Percentiles rank a stretch among this genome's conserved stretches.
Evolutionary conservation across 2,888 invertebrate species (phyloP).

Genomic region (Hoplodrina ambigua): DNA sequence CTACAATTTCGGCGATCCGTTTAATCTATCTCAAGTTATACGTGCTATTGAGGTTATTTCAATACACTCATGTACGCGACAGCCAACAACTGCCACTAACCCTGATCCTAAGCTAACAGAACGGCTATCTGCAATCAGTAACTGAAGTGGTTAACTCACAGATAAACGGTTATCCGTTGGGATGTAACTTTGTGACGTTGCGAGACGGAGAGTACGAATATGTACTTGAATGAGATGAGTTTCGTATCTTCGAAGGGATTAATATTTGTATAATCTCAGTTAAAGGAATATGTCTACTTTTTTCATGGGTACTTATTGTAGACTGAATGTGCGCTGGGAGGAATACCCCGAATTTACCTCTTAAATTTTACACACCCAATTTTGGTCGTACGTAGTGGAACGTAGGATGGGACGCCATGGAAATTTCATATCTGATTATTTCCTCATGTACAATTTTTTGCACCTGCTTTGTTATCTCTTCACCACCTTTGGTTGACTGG

Average conservation of each 20-base stretch:
- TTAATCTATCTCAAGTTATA: conserved; percentile 9
- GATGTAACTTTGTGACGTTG: conserved; percentile 44
- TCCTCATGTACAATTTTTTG: no score
- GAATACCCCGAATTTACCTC: no score
- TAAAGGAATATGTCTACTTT: background rate
- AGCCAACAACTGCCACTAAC: conserved; percentile 29
- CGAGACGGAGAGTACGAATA: conserved; percentile 1
- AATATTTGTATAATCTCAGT: conserved; percentile 20
- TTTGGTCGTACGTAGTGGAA: no score
- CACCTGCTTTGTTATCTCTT: no score
- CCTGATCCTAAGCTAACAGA: conserved; percentile 54
- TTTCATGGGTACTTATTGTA: background rate
- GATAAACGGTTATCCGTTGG: conserved; percentile 55
- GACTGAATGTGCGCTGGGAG: no score
- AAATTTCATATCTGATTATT: no score
- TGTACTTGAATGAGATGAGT: conserved; percentile 9
- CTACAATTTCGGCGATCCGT: background rate
- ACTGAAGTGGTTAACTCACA: conserved; percentile 55
- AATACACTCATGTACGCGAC: conserved; percentile 20
- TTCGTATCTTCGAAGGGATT: conserved; percentile 16
- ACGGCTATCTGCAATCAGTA: conserved; percentile 57
- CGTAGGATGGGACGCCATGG: no score
- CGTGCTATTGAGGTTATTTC: conserved; percentile 31
- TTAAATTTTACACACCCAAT: no score
- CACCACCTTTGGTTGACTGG: no score